Evolutionary conservation across 2,888 invertebrate genomes (phyloP).

Genomic region (Leptura quadrifasciata): DNA sequence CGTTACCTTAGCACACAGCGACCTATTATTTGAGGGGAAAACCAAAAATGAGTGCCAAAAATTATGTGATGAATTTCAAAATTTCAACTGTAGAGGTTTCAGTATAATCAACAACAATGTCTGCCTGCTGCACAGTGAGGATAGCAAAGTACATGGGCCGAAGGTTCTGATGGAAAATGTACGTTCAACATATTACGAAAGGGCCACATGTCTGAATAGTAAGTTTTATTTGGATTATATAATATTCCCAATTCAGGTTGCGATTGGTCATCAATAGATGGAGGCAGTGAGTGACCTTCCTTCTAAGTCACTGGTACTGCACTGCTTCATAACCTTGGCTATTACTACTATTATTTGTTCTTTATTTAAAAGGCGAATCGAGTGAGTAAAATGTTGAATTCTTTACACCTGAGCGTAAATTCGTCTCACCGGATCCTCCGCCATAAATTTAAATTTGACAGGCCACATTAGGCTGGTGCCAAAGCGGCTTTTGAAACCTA

Average conservation of each 20-base stretch:
- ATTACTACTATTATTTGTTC: too few relatives aligned
- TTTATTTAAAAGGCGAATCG: too few relatives aligned
- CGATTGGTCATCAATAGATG: too few relatives aligned
- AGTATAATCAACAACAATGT: constrained; percentile 71
- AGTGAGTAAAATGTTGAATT: too few relatives aligned
- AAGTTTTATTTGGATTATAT: constrained; percentile 65
- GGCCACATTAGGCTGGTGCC: too few relatives aligned
- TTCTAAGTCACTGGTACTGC: too few relatives aligned
- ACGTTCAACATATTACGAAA: constrained; percentile 84
- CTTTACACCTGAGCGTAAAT: too few relatives aligned
- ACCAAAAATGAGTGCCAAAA: constrained; percentile 76
- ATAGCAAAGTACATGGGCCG: constrained; percentile 86
- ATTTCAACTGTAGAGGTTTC: constrained; percentile 85
- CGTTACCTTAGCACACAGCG: constrained; percentile 80
- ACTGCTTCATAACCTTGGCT: too few relatives aligned
- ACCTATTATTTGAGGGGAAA: constrained; percentile 74
- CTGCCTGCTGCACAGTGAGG: constrained; percentile 88
- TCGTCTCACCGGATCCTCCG: not conserved
- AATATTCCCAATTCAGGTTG: too few relatives aligned
- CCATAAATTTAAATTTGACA: too few relatives aligned
- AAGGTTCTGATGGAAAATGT: constrained; percentile 78
- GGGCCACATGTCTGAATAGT: constrained; percentile 91
- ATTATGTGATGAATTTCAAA: constrained; percentile 79
- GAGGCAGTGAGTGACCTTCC: too few relatives aligned
- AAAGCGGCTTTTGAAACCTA: too few relatives aligned